phyloP scores from a whole-genome alignment of 1,140 invertebrate genomes.

The Bombus sylvicola region DNA sequence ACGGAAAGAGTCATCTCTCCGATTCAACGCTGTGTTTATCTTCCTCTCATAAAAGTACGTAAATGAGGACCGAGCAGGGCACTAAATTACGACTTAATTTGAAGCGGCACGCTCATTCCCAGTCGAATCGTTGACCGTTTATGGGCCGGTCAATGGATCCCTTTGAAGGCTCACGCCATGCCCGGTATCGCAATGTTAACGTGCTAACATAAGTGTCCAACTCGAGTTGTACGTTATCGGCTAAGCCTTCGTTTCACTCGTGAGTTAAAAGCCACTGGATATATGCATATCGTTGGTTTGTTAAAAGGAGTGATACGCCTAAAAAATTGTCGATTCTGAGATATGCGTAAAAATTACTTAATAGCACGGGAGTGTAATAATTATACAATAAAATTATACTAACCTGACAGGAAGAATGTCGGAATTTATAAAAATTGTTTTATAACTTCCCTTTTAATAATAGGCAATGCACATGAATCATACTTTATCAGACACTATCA shows the following conservation, averaged over 20 bases:
- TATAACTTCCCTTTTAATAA: neutral
- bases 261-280: conserved; percentile 43
- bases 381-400: neutral
- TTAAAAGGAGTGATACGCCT: neutral
- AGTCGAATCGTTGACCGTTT: conserved; percentile 49
- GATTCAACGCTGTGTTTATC: conserved; percentile 58
- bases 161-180: conserved; percentile 9
- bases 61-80: conserved; percentile 53
- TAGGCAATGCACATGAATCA: neutral
- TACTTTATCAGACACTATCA: neutral
- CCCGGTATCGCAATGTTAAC: conserved; percentile 52
- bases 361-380: neutral
- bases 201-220: conserved; percentile 49
- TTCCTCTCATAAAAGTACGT: conserved; percentile 61
- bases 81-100: conserved; percentile 68
- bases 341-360: neutral
- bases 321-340: neutral
- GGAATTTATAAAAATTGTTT: neutral
- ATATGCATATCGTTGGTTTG: neutral
- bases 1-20: conserved; percentile 52
- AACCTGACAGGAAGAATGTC: no score
- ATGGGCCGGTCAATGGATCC: conserved; percentile 19
- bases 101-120: conserved; percentile 37
- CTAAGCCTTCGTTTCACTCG: conserved; percentile 16
- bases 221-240: conserved; percentile 50